Evolutionary conservation across 2,888 invertebrate genomes (phyloP), one percentile per base, ranked within the genome.

Genomic region (Clostera curtula): DNA sequence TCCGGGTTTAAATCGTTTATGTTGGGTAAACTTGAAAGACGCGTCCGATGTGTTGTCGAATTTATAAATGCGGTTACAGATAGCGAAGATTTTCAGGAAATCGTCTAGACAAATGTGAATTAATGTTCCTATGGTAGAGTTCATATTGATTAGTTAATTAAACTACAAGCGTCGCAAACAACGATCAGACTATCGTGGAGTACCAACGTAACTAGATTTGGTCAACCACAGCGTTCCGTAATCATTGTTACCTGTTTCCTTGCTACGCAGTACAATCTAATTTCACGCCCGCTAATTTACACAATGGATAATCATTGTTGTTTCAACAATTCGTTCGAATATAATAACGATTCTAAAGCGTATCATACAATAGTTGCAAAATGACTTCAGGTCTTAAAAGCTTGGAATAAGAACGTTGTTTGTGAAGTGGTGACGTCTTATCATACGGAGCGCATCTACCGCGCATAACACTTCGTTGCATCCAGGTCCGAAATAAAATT

Each of bases 401-500:
- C 14, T 27, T 29, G 5, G 21, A 38, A 38, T 24, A 29, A 24
- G 36, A 27, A 7, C 20, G 12, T 17, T 29, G 21, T 26, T 19
- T 41, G 12, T 25, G 21, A 12, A 27, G 31, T 40, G 23, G 24
- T 31, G 22, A 22, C 22, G 34, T 39, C 31, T 34, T 36, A 26
- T 34, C 27, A 21, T 23, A 36, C 27, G 19, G 18, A 30, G 38
- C 34, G 43, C 41, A 39, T 50, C 40, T 46, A 41, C 39, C 36
- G 36, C 40, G 45, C 40, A 64, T 67, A 69, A 61, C 41, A 25
- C 23, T 48, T 46, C 52, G 67, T 58, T 77, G 79, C 80, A 80
- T 67, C 59, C 56, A 60, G 53, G 59, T 73, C 63, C 57, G 71
- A 79, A 79, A 77, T 77, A 80, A 79, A 76, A 72, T 74, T 76